Base-by-base conservation (phyloP, 2,113 vertebrate genomes). In the Amphiprion ocellaris region DNA sequence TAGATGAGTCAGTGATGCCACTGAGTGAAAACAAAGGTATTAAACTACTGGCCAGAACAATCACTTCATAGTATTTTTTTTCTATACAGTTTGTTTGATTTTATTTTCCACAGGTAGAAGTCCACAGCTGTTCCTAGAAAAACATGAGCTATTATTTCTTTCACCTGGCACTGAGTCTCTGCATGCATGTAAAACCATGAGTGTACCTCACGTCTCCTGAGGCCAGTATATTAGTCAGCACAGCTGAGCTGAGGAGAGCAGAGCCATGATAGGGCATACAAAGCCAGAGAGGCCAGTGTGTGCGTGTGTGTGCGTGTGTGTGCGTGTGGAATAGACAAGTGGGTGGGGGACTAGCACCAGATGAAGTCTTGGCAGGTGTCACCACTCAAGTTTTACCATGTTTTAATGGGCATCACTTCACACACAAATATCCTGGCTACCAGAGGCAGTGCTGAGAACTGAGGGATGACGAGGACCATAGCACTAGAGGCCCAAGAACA, bases 401-500 rank as follows among this genome's bases (percentile, higher is more conserved):
- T 92, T 93, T 93, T 93, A 82, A 86, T 69, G 84, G 91, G 92
- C 91, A 84, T 85, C 63, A 82, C 89, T 92, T 93, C 93, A 93
- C 83, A 92, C 88, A 90, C 81, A 72, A 82, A 80, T 77, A 79
- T 87, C 50, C 91, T 92, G 92, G 89, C 91, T 92, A 91, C 92
- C 75, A 91, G 78, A 84, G 69, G 67, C 83, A 71, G 88, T 33
- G 90, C 79, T 89, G 89, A 92, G 88, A 92, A 69, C 84, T 63
- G 78, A 85, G 82, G 72, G 80, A 86, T 79, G 86, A 91, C 60
- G 86, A 90, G 78, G 82, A 76, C 82, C 78, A 65, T 58, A 59
- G 79, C 61, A 65, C 68, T 65, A 75, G 69, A 84, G 79, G 69
- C 82, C 82, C 63, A 76, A 73, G 54, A 87, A 78, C 72, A 79